Evolutionary conservation across 2,888 invertebrate species (phyloP).

Genomic region (Yponomeuta sedellus): DNA sequence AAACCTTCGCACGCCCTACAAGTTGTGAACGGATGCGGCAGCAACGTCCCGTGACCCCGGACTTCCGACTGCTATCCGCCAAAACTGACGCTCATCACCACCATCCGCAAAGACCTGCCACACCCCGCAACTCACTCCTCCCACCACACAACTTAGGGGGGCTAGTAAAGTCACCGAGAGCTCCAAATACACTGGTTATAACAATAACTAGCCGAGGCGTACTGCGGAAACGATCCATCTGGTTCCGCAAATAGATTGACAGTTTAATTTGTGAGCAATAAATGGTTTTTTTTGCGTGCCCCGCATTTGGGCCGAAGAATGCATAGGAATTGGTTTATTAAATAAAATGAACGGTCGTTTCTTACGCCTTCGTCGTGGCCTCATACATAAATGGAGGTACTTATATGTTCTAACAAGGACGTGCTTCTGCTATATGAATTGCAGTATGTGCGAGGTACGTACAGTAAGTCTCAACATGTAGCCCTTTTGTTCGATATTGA

Average conservation of each 20-base stretch:
- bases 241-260: conserved; percentile 52
- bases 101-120: conserved; percentile 5
- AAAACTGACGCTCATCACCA: conserved; percentile 37
- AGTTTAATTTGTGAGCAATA: conserved; percentile 41
- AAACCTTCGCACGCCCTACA: conserved; percentile 9
- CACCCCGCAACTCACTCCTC: not conserved
- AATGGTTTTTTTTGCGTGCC: conserved; percentile 10
- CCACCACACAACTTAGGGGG: not conserved
- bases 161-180: conserved; percentile 12
- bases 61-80: conserved; percentile 46
- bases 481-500: no score
- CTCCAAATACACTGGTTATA: conserved; percentile 30
- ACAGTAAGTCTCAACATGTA: no score
- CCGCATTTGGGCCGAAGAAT: not conserved
- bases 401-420: not conserved
- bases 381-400: not conserved
- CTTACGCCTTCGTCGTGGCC: not conserved
- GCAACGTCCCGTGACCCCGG: conserved; percentile 51
- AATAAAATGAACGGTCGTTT: not conserved
- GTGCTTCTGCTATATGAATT: not conserved
- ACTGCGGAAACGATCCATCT: conserved; percentile 50
- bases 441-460: not conserved
- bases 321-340: conserved; percentile 1
- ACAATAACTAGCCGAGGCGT: conserved; percentile 25
- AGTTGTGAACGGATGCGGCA: conserved; percentile 43